phyloP scores from a whole-genome alignment of 2,888 invertebrate genomes.

The Melieria crassipennis region DNA sequence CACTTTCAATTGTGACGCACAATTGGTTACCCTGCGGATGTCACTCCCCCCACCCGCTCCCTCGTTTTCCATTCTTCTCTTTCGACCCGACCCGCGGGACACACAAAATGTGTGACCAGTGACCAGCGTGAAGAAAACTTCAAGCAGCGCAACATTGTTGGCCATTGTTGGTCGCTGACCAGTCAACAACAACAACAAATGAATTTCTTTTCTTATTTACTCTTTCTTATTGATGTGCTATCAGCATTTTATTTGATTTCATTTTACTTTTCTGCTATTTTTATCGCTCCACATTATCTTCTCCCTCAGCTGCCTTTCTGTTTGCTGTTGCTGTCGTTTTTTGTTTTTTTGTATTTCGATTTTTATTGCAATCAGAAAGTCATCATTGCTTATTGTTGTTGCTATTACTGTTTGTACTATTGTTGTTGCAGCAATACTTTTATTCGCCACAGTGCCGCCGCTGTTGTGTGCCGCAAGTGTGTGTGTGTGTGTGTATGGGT shows the following conservation, averaged over 20 bases:
- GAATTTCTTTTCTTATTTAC: not conserved
- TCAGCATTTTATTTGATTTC: not conserved
- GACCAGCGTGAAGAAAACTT: not conserved
- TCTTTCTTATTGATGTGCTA: not conserved
- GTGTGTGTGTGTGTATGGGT: not conserved
- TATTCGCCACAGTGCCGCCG: not conserved
- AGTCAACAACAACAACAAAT: not conserved
- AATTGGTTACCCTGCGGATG: conserved; percentile 13
- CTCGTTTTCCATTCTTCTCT: no score
- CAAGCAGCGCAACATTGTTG: not conserved
- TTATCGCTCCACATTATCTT: no score
- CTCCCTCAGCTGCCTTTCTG: no score
- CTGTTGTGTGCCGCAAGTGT: not conserved
- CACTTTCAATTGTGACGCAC: conserved; percentile 9
- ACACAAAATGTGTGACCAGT: not conserved
- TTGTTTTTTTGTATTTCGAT: not conserved
- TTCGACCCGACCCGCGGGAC: no score
- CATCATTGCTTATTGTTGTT: not conserved
- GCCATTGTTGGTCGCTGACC: not conserved
- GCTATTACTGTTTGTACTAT: not conserved
- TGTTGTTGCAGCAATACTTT: not conserved
- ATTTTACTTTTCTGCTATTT: not conserved
- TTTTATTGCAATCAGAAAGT: conserved; percentile 1
- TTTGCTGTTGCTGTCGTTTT: not conserved
- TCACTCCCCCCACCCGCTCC: not conserved